Percentiles rank a stretch among this genome's conserved stretches.
phyloP scores from a whole-genome alignment of 1,140 invertebrate genomes.

The Phthorimaea operculella region DNA sequence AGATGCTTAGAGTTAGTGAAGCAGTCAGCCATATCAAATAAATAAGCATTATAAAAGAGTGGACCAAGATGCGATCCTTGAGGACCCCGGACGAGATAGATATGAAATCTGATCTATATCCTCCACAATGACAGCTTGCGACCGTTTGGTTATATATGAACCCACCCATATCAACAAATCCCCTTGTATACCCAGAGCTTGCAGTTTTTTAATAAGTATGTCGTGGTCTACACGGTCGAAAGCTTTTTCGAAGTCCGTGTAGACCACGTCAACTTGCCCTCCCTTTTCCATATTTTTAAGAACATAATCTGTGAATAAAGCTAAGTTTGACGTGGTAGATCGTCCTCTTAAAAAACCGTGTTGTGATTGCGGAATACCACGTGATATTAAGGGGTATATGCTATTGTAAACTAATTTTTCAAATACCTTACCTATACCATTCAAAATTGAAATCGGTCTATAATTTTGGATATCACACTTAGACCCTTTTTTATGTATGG shows the following conservation, averaged over 20 bases:
- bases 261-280: slow-evolving; percentile 22
- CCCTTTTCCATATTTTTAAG: slow-evolving; percentile 10
- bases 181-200: background rate
- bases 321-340: slow-evolving; percentile 24
- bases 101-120: slow-evolving; percentile 1
- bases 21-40: background rate
- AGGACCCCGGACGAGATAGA: background rate
- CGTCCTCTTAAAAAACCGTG: slow-evolving; percentile 13
- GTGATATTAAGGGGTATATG: slow-evolving; percentile 4
- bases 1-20: background rate
- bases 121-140: background rate
- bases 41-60: slow-evolving; percentile 2
- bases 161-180: background rate
- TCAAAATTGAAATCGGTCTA: slow-evolving; percentile 22
- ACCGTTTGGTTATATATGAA: background rate
- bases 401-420: slow-evolving; percentile 14
- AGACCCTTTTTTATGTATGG: slow-evolving; percentile 15
- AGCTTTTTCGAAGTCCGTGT: slow-evolving; percentile 28
- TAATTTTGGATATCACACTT: slow-evolving; percentile 18
- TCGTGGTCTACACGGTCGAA: slow-evolving; percentile 20
- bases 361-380: slow-evolving; percentile 11
- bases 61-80: background rate
- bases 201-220: background rate
- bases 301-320: slow-evolving; percentile 14
- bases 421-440: slow-evolving; percentile 20